phyloP scores from a whole-genome alignment of 2,888 invertebrate genomes.

The Pantelozetes paolii region DNA sequence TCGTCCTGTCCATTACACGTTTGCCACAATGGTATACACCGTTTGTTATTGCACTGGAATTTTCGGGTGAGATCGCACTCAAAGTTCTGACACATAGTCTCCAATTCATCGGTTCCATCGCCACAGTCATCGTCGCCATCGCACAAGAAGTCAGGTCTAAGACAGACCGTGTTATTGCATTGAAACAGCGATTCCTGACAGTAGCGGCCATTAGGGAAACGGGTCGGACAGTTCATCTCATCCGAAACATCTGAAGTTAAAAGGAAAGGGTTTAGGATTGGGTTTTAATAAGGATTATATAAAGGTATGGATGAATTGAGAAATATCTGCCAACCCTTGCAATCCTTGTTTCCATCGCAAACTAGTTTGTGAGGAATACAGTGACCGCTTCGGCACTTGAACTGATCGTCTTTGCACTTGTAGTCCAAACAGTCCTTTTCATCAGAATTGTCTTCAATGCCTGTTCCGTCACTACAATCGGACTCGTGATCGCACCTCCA shows the following conservation, averaged over 20 bases:
- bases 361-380: conserved; percentile 83
- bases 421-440: conserved; percentile 76
- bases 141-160: conserved; percentile 80
- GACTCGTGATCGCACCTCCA: conserved; percentile 83
- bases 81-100: conserved; percentile 50
- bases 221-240: conserved; percentile 80
- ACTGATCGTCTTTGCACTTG: conserved; percentile 81
- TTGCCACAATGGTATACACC: conserved; percentile 53
- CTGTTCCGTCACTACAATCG: conserved; percentile 54
- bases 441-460: conserved; percentile 64
- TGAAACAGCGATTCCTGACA: conserved; percentile 87
- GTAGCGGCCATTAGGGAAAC: conserved; percentile 78
- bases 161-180: conserved; percentile 85
- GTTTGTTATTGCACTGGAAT: conserved; percentile 84
- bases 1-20: conserved; percentile 83
- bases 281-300: no score
- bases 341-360: conserved; percentile 84
- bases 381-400: conserved; percentile 87
- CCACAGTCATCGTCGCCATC: conserved; percentile 88
- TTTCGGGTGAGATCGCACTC: conserved; percentile 71
- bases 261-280: no score
- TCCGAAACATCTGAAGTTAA: conserved; percentile 85
- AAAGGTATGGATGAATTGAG: no score
- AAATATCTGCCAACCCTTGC: no score
- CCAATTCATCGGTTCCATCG: conserved; percentile 78